Conservation (phyloP, 2,888 invertebrate genomes). For the Heliconius sara region DNA sequence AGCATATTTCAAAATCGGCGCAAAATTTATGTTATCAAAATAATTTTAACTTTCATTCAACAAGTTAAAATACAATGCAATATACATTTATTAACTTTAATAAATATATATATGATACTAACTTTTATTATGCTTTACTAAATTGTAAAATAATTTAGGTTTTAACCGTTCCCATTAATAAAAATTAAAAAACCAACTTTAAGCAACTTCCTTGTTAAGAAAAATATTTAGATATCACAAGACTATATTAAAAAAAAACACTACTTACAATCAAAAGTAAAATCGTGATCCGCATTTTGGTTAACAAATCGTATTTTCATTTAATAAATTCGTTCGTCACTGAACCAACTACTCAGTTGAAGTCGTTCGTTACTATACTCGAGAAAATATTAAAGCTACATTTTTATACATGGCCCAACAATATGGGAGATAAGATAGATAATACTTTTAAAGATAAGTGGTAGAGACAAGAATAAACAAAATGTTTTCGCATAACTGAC, state of each 20-base stretch:
- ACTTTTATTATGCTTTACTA: not conserved
- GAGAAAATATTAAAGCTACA: conserved; percentile 56
- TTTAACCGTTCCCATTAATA: not conserved
- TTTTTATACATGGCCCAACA: conserved; percentile 74
- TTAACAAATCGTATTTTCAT: conserved; percentile 49
- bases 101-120: not conserved
- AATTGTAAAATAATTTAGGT: too few relatives aligned
- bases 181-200: not conserved
- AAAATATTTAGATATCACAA: too few relatives aligned
- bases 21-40: not conserved
- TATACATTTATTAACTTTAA: not conserved
- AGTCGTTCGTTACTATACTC: conserved; percentile 76
- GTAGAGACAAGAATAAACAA: conserved; percentile 67
- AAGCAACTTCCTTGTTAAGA: too few relatives aligned
- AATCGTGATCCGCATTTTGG: conserved; percentile 73
- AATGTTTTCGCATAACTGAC: conserved; percentile 79
- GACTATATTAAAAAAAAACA: not conserved
- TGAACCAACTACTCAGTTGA: conserved; percentile 65
- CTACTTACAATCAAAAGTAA: conserved; percentile 75
- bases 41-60: not conserved
- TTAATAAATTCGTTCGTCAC: conserved; percentile 70
- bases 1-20: not conserved
- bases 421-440: conserved; percentile 81
- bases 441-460: conserved; percentile 73
- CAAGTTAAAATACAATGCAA: not conserved